phyloP scores from a whole-genome alignment of 2,888 invertebrate genomes.

The Ceramica pisi region DNA sequence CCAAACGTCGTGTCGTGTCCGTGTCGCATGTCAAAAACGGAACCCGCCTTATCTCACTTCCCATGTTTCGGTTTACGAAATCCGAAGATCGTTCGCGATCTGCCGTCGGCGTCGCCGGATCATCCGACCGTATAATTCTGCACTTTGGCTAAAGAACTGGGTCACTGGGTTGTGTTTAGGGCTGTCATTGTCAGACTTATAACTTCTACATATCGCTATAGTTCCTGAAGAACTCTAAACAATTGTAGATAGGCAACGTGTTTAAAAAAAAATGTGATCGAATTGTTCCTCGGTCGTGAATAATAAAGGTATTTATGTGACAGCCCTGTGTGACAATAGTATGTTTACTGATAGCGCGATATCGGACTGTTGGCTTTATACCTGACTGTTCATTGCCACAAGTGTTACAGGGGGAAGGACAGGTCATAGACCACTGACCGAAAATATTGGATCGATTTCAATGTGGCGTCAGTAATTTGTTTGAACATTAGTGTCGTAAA shows the following conservation, averaged over 20 bases:
- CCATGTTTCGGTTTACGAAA: slow-evolving; percentile 68
- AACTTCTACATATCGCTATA: slow-evolving; percentile 27
- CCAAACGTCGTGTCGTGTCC: slow-evolving; percentile 49
- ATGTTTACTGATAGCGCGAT: slow-evolving; percentile 41
- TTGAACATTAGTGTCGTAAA: slow-evolving; percentile 21
- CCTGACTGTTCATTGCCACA: slow-evolving; percentile 35
- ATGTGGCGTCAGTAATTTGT: slow-evolving; percentile 25
- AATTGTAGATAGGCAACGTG: neutral
- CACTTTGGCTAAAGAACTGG: slow-evolving; percentile 68
- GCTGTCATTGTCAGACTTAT: slow-evolving; percentile 35
- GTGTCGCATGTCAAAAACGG: slow-evolving; percentile 61
- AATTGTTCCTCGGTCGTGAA: neutral
- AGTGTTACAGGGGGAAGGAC: slow-evolving; percentile 16
- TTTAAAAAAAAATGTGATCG: neutral
- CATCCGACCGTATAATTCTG: slow-evolving; percentile 67
- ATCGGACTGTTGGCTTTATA: slow-evolving; percentile 36
- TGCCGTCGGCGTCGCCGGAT: slow-evolving; percentile 65
- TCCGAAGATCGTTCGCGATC: slow-evolving; percentile 70
- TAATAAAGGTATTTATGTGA: slow-evolving; percentile 8
- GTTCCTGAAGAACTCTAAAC: neutral
- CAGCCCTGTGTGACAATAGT: slow-evolving; percentile 35
- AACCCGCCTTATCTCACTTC: slow-evolving; percentile 65
- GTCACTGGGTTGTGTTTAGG: slow-evolving; percentile 69
- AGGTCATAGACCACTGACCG: slow-evolving; percentile 21
- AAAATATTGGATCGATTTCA: slow-evolving; percentile 41